A percentile compares a stretch with the other conserved stretches of the same genome.
Evolutionary conservation across 2,113 vertebrate genomes (phyloP).

Genomic region (western clawed frog (Xenopus tropicalis)): UCB_Xtro_10.0 CM004449.2:12419001-12419500

Average conservation of each 20-base stretch:
- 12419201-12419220: conserved; percentile 21
- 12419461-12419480: neutral
- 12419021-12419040: too few relatives aligned
- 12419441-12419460: conserved; percentile 1
- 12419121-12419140: neutral
- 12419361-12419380: neutral
- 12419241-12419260: conserved; percentile 11
- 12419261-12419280: neutral
- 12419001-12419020: too few relatives aligned
- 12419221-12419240: conserved; percentile 14
- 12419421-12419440: neutral
- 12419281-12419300: neutral
- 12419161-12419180: conserved; percentile 6
- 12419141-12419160: neutral
- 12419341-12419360: neutral
- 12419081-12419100: conserved; percentile 40
- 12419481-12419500: neutral
- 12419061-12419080: conserved; percentile 25
- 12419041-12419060: conserved; percentile 10
- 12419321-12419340: conserved; percentile 2
- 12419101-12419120: neutral
- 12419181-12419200: neutral
- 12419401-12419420: conserved; percentile 23
- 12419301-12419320: neutral
- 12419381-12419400: conserved; percentile 19